phyloP scores from a whole-genome alignment of 2,888 invertebrate genomes.

The Melikaiella ostensackeni region DNA sequence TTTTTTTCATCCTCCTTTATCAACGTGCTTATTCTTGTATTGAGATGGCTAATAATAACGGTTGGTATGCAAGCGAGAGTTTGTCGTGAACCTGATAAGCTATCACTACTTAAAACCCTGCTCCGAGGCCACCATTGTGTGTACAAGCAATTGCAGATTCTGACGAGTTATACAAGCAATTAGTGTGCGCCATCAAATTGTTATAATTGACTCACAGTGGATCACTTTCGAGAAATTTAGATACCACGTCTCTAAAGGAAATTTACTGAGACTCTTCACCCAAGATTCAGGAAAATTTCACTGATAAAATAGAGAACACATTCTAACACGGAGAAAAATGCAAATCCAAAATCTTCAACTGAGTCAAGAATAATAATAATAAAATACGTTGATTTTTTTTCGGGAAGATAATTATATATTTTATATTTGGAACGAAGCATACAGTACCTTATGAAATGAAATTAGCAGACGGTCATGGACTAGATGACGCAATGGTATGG shows the following conservation, averaged over 20 bases:
- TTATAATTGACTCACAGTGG: not conserved
- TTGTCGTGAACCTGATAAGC: slow-evolving; percentile 18
- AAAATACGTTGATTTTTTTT: too few relatives aligned
- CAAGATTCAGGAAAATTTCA: not conserved
- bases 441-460: too few relatives aligned
- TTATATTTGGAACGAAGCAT: too few relatives aligned
- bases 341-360: too few relatives aligned
- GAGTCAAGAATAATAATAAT: too few relatives aligned
- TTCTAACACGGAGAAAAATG: too few relatives aligned
- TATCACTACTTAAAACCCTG: slow-evolving; percentile 22
- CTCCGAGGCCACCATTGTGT: slow-evolving; percentile 11
- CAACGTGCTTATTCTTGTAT: not conserved
- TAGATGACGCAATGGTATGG: too few relatives aligned
- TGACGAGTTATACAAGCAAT: not conserved
- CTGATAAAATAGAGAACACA: not conserved
- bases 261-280: not conserved
- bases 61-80: slow-evolving; percentile 4
- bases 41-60: not conserved
- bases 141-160: not conserved
- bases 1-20: not conserved
- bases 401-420: too few relatives aligned
- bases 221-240: not conserved
- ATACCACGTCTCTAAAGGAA: not conserved
- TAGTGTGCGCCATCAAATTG: slow-evolving; percentile 5
- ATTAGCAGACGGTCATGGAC: too few relatives aligned